phyloP scores from a whole-genome alignment of 2,888 invertebrate genomes.

The Lasioglossum malachurum region DNA sequence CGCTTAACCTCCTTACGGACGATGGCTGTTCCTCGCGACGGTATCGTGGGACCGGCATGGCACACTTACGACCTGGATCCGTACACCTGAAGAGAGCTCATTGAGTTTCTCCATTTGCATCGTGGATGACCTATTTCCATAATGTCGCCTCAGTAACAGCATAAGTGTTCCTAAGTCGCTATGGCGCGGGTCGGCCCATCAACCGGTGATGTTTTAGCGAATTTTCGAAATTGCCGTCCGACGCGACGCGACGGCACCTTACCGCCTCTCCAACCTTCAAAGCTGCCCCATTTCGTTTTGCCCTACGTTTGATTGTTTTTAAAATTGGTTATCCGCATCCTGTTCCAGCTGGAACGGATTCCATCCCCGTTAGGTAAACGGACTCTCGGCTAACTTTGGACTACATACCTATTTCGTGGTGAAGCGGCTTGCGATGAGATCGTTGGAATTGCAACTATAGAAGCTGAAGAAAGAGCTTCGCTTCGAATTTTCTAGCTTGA shows the following conservation, averaged over 20 bases:
- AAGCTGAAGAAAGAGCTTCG: no score
- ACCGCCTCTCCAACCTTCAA: no score
- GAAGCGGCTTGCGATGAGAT: no score
- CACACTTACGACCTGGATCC: slow-evolving; percentile 67
- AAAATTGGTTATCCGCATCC: neutral
- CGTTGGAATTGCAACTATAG: no score
- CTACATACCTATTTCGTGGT: neutral
- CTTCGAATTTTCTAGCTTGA: no score
- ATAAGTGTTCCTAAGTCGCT: slow-evolving; percentile 48
- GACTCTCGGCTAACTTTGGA: neutral
- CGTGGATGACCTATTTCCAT: slow-evolving; percentile 74
- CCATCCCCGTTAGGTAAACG: neutral
- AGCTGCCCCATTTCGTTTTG: neutral
- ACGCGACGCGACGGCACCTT: neutral
- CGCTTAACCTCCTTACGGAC: slow-evolving; percentile 54
- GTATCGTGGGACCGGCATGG: slow-evolving; percentile 44
- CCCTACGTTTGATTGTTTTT: neutral
- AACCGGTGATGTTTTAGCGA: slow-evolving; percentile 41
- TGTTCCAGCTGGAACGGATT: neutral
- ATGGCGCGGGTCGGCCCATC: slow-evolving; percentile 30
- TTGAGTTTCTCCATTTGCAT: slow-evolving; percentile 78
- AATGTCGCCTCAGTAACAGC: slow-evolving; percentile 58
- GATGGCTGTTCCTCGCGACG: slow-evolving; percentile 34
- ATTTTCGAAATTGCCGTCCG: slow-evolving; percentile 44
- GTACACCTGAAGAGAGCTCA: slow-evolving; percentile 71